Percentiles rank a stretch among this genome's conserved stretches.
Evolutionary conservation across 2,888 invertebrate species (phyloP).

Genomic region (Tolmerus cingulatus): DNA sequence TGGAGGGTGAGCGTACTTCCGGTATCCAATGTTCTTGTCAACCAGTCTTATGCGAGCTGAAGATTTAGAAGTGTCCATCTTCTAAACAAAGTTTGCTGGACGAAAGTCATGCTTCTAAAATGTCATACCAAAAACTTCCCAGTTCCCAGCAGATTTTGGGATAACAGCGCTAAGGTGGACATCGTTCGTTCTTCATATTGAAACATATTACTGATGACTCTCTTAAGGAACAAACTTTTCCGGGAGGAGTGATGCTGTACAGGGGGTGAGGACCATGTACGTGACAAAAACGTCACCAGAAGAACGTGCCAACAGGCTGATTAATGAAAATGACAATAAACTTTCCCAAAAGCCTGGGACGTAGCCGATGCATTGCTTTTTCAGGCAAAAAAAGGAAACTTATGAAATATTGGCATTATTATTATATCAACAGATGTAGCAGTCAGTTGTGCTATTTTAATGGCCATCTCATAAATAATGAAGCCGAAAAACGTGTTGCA

Average conservation of each 20-base stretch:
- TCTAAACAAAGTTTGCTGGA: neutral
- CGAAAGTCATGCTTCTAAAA: neutral
- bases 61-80: neutral
- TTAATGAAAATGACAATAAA: slow-evolving; percentile 39
- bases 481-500: slow-evolving; percentile 8
- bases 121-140: neutral
- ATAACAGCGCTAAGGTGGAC: neutral
- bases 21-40: neutral
- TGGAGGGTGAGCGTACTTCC: neutral
- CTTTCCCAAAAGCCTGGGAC: neutral
- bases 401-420: slow-evolving; percentile 27
- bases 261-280: neutral
- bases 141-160: neutral
- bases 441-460: slow-evolving; percentile 16
- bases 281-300: slow-evolving; percentile 30
- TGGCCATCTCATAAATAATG: slow-evolving; percentile 6
- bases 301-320: slow-evolving; percentile 26
- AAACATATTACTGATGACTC: slow-evolving; percentile 7
- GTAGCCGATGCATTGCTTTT: slow-evolving; percentile 15
- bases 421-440: slow-evolving; percentile 26
- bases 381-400: neutral
- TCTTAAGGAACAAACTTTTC: slow-evolving; percentile 15
- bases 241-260: neutral
- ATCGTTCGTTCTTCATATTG: neutral
- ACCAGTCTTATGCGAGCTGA: neutral